Percentiles rank a stretch among this genome's conserved stretches.
phyloP scores from a whole-genome alignment of 2,113 vertebrate species.

The Ornithorhynchus anatinus region DNA sequence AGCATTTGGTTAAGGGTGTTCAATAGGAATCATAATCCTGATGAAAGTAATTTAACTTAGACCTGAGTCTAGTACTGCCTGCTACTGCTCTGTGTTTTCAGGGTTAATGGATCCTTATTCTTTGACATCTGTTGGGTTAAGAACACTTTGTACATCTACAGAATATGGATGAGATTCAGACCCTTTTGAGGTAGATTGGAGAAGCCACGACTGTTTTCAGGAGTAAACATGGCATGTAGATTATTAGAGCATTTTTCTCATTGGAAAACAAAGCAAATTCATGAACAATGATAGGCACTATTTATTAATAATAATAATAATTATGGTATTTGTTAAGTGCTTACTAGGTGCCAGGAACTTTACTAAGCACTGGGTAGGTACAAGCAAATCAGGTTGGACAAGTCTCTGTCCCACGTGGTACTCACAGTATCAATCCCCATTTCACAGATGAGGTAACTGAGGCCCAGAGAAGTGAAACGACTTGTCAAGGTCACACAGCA shows the following conservation, averaged over 20 bases:
- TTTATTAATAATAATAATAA: no score
- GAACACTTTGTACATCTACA: conserved; percentile 12
- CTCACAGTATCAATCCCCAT: no score
- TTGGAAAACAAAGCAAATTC: conserved; percentile 38
- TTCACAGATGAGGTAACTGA: no score
- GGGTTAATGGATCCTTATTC: conserved; percentile 27
- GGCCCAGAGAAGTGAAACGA: no score
- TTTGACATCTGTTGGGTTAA: conserved; percentile 27
- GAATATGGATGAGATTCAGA: neutral
- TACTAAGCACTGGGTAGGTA: no score
- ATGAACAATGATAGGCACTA: conserved; percentile 5
- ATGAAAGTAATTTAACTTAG: conserved; percentile 71
- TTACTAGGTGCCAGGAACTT: no score
- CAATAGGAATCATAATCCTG: conserved; percentile 68
- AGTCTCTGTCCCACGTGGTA: no score
- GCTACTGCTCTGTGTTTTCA: conserved; percentile 35
- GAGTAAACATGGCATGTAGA: conserved; percentile 30
- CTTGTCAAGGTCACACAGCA: no score
- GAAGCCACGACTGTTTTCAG: conserved; percentile 20
- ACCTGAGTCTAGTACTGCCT: conserved; percentile 48
- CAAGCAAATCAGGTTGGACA: no score
- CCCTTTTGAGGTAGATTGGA: neutral
- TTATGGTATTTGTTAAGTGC: no score
- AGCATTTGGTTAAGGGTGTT: conserved; percentile 70
- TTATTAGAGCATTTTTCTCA: conserved; percentile 42